A percentile compares a stretch with the other conserved stretches of the same genome.
Conservation (phyloP, 2,113 vertebrate species). For the Eurystomus gularis region DNA sequence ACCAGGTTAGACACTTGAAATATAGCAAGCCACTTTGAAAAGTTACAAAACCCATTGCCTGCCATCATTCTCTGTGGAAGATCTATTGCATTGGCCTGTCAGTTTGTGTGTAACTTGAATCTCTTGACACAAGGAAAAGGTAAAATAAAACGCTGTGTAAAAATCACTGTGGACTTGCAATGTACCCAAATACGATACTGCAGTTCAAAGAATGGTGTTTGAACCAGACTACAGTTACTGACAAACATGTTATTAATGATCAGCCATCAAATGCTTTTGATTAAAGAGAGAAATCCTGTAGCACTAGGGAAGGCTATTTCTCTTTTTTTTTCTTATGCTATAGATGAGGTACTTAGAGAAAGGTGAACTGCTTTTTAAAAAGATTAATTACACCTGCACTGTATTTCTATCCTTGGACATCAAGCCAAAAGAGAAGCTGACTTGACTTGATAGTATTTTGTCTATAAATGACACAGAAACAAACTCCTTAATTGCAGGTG, state of each 20-base stretch:
- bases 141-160: slow-evolving; percentile 74
- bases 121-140: slow-evolving; percentile 68
- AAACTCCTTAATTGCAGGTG: neutral
- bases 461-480: neutral
- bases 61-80: slow-evolving; percentile 47
- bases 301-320: neutral
- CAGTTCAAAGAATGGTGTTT: slow-evolving; percentile 70
- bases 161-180: slow-evolving; percentile 54
- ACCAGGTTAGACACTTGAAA: slow-evolving; percentile 60
- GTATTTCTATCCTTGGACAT: slow-evolving; percentile 1
- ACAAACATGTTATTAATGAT: slow-evolving; percentile 74
- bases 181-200: slow-evolving; percentile 68
- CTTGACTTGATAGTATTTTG: neutral
- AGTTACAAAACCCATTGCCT: slow-evolving; percentile 56
- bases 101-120: slow-evolving; percentile 70
- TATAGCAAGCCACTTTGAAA: slow-evolving; percentile 64
- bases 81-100: slow-evolving; percentile 66
- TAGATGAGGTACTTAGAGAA: neutral
- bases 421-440: neutral
- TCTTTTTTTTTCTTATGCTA: neutral
- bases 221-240: slow-evolving; percentile 70
- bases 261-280: slow-evolving; percentile 73
- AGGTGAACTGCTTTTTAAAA: neutral
- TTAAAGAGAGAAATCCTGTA: slow-evolving; percentile 64
- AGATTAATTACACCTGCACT: slow-evolving; percentile 6